These are phyloP conservation scores for Melanotaenia duboulayi DNA, from an alignment of 2,113 vertebrate species.

Conservation along the genomic window DNA sequence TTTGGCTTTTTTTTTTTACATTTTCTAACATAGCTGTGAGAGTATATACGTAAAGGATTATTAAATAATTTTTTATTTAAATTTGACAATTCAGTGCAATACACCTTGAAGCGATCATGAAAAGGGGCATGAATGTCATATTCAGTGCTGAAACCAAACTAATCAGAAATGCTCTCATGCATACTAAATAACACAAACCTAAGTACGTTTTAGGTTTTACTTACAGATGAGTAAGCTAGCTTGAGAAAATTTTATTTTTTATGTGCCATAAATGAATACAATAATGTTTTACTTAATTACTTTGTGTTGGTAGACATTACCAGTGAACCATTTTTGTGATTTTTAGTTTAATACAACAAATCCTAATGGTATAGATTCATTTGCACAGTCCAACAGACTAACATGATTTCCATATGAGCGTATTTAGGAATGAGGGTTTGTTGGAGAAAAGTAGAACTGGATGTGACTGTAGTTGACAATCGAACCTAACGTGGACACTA, in stretches of 20 bases:
- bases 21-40: slow-evolving; percentile 12
- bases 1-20: background rate
- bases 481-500: slow-evolving; percentile 70
- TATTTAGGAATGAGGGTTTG: slow-evolving; percentile 24
- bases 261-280: slow-evolving; percentile 52
- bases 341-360: slow-evolving; percentile 28
- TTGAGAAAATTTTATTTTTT: slow-evolving; percentile 54
- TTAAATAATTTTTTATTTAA: slow-evolving; percentile 23
- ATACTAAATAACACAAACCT: slow-evolving; percentile 34
- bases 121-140: slow-evolving; percentile 61
- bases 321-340: slow-evolving; percentile 16
- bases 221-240: slow-evolving; percentile 17
- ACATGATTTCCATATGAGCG: slow-evolving; percentile 45
- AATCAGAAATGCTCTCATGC: slow-evolving; percentile 39
- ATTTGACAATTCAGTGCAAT: slow-evolving; percentile 69
- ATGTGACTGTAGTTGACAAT: slow-evolving; percentile 73
- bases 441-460: slow-evolving; percentile 35
- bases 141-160: slow-evolving; percentile 74
- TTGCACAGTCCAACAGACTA: slow-evolving; percentile 58
- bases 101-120: slow-evolving; percentile 18
- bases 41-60: slow-evolving; percentile 24
- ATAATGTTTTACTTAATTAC: background rate
- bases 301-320: slow-evolving; percentile 10
- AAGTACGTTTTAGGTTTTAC: slow-evolving; percentile 34
- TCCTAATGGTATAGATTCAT: slow-evolving; percentile 43